These are phyloP conservation scores for Percopsis transmontana DNA, from an alignment of 2,113 vertebrate genomes.

Conservation along the genomic window DNA sequence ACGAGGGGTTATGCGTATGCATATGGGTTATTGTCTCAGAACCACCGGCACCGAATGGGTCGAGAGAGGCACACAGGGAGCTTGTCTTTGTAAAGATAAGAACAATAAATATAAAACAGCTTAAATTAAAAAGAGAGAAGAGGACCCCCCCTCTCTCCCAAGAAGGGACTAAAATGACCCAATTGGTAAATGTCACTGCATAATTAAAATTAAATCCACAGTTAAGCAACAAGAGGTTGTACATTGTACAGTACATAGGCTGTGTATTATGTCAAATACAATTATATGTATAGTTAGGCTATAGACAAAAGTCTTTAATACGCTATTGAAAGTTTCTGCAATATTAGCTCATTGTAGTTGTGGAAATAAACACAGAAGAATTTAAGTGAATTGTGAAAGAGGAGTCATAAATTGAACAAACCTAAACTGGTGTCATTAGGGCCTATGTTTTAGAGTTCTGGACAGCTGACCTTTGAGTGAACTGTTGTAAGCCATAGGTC, in stretches of 20 bases:
- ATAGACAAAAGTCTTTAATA: no score
- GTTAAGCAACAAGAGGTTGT: background rate
- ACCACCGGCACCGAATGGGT: constrained; percentile 20
- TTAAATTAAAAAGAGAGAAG: constrained; percentile 65
- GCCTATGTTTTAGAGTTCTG: background rate
- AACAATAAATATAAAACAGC: constrained; percentile 54
- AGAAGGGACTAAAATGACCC: constrained; percentile 36
- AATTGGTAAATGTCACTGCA: constrained; percentile 49
- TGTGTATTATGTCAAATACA: no score
- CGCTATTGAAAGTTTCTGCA: no score
- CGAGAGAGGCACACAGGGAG: constrained; percentile 13
- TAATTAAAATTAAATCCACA: constrained; percentile 22
- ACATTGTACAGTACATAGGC: background rate
- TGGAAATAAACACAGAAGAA: no score
- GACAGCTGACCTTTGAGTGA: constrained; percentile 6
- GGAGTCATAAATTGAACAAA: background rate
- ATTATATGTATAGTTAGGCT: no score
- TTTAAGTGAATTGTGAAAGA: no score
- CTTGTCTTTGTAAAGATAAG: constrained; percentile 45
- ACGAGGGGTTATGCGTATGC: constrained; percentile 57
- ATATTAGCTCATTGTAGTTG: no score
- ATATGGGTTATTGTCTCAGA: constrained; percentile 51
- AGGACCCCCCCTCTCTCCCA: background rate
- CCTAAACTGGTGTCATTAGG: background rate
- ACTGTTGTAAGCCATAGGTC: constrained; percentile 5